Base-by-base conservation (phyloP, 2,797 vertebrate species). In the Cryptoprocta ferox region DNA sequence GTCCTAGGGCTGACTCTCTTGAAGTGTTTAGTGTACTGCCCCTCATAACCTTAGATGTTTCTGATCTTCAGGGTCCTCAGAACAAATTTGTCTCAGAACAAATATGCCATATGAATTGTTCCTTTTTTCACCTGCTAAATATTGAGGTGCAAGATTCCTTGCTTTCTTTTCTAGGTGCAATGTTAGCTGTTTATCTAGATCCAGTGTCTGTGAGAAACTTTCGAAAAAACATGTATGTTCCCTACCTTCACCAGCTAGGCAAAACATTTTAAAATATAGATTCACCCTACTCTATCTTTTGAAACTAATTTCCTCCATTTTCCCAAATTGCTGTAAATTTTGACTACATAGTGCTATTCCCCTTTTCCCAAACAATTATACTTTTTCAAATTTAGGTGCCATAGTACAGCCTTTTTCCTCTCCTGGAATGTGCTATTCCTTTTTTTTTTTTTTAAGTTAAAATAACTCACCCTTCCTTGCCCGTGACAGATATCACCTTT, bases 401-500 rank as follows among this genome's bases (percentile, higher is more conserved):
- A 50, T 86, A 28, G 39, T 21, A 68, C 1, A 66, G 30, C 37
- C 37, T 28, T 84, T 92, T 81, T 59, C 35, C 65, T 76, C 26
- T 84, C 11, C 39, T 91, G 86, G 35, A 76, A 65, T 88, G 63
- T 70, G 32, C 6, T 56, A 0, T 70, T 81, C 59, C 35, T 83
- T 94, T 81, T 37, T 92, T 75, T 92, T 24, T n/a, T 71, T 75
- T 92, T 24, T n/a, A 66, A n/a, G 45, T 35, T 86, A 65, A 70
- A 82, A 35, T 66, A 35, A 35, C 37, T 78, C 30, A n/a, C 16
- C 50, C 8, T 32, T 94, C 18, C 35, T 13, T 82, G 84, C 19
- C 53, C 35, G 39, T 35, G n/a, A 56, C 18, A 56, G 37, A n/a
- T 10, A 10, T 37, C 11, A 37, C 48, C 84, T 88, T 73, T 68